A percentile compares a stretch with the other conserved stretches of the same genome.
phyloP scores from a whole-genome alignment of 2,888 invertebrate genomes.

The Drosophila atroscutellata region DNA sequence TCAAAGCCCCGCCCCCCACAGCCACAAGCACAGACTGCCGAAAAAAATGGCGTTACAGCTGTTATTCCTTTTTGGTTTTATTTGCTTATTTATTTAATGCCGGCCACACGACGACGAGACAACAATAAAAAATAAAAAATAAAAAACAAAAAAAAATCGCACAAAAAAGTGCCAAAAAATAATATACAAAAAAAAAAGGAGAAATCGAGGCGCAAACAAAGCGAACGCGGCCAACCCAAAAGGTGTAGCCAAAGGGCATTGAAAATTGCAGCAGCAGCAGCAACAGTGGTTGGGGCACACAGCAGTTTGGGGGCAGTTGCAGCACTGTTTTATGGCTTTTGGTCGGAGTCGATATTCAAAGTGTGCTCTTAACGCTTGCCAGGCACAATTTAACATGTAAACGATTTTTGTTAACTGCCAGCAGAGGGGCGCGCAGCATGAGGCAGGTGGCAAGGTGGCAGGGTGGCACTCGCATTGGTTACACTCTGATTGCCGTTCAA shows the following conservation, averaged over 20 bases:
- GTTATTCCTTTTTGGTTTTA: constrained; percentile 44
- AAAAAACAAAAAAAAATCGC: constrained; percentile 10
- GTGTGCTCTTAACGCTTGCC: constrained; percentile 58
- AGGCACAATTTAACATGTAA: constrained; percentile 82
- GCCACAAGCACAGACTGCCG: constrained; percentile 40
- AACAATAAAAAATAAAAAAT: constrained; percentile 35
- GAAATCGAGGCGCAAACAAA: constrained; percentile 71
- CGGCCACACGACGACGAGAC: constrained; percentile 63
- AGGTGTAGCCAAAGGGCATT: constrained; percentile 81
- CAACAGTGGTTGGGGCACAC: constrained; percentile 7
- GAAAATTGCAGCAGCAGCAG: constrained; percentile 70
- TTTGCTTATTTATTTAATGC: constrained; percentile 79
- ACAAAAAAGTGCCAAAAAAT: constrained; percentile 47
- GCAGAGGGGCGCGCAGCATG: background rate
- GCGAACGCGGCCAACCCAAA: constrained; percentile 59
- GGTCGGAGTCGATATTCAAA: constrained; percentile 57
- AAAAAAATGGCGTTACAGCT: constrained; percentile 54
- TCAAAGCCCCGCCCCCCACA: background rate
- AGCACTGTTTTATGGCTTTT: constrained; percentile 34
- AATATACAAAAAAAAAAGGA: constrained; percentile 20
- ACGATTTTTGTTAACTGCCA: constrained; percentile 77
- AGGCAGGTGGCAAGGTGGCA: background rate
- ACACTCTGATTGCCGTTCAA: constrained; percentile 79
- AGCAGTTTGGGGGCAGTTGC: background rate
- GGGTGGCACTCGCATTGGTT: constrained; percentile 33